phyloP scores from a whole-genome alignment of 2,888 invertebrate species.

The Aproaerema taeniolella region DNA sequence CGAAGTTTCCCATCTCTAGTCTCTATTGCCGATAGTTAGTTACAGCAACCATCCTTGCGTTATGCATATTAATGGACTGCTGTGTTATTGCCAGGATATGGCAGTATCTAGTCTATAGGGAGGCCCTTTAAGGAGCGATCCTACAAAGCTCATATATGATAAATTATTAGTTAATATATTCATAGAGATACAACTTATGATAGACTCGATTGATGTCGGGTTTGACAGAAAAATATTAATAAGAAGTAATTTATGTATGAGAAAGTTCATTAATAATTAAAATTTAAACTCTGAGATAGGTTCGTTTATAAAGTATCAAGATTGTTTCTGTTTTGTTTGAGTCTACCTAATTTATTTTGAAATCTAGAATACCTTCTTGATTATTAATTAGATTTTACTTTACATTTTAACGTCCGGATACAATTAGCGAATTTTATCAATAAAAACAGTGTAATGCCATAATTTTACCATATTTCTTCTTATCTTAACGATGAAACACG shows the following conservation, averaged over 20 bases:
- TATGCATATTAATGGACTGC: slow-evolving; percentile 66
- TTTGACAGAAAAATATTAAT: slow-evolving; percentile 7
- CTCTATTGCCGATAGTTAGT: slow-evolving; percentile 52
- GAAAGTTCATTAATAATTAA: slow-evolving; percentile 4
- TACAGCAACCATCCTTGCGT: slow-evolving; percentile 49
- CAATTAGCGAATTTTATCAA: too few relatives aligned
- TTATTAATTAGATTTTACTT: too few relatives aligned
- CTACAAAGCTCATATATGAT: slow-evolving; percentile 28
- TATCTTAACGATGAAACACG: too few relatives aligned
- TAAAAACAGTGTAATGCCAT: too few relatives aligned
- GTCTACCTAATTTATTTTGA: too few relatives aligned
- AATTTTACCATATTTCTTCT: too few relatives aligned
- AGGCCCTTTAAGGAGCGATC: slow-evolving; percentile 31
- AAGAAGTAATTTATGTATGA: slow-evolving; percentile 6
- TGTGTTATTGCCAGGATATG: slow-evolving; percentile 50
- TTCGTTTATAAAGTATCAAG: slow-evolving; percentile 3
- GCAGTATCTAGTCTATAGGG: slow-evolving; percentile 11
- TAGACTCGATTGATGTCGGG: slow-evolving; percentile 8
- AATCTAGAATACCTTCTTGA: too few relatives aligned
- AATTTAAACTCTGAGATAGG: background rate
- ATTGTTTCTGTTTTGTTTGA: background rate
- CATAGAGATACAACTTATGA: slow-evolving; percentile 12
- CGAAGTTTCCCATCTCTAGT: background rate
- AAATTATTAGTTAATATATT: slow-evolving; percentile 30
- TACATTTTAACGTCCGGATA: too few relatives aligned